Conservation (phyloP, 2,888 invertebrate genomes). For the Thumatha senex region DNA sequence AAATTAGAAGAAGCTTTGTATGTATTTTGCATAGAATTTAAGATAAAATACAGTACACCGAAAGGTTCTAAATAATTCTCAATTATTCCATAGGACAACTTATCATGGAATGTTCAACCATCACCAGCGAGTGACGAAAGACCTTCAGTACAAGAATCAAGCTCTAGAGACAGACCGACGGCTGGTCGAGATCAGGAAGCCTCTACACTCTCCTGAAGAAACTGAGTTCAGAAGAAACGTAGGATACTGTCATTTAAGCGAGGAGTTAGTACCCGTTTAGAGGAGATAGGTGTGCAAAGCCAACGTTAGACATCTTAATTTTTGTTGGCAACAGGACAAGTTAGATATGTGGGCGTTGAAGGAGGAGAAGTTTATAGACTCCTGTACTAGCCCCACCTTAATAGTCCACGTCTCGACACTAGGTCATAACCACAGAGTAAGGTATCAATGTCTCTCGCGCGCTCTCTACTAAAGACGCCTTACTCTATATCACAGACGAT, state of each 20-base stretch:
- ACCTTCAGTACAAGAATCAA: slow-evolving; percentile 89
- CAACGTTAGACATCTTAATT: no score
- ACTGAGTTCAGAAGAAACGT: slow-evolving; percentile 89
- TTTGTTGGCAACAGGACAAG: no score
- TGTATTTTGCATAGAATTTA: slow-evolving; percentile 38
- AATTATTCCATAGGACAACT: slow-evolving; percentile 74
- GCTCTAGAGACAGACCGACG: slow-evolving; percentile 90
- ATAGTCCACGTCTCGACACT: no score
- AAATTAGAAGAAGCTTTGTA: slow-evolving; percentile 89
- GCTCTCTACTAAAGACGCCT: no score
- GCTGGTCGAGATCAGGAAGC: slow-evolving; percentile 87
- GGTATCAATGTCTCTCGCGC: no score
- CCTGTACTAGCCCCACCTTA: no score
- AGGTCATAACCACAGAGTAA: no score
- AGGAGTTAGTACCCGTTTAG: slow-evolving; percentile 79
- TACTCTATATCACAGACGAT: no score
- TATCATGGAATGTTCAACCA: slow-evolving; percentile 83
- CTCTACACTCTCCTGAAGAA: slow-evolving; percentile 76
- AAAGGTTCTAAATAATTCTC: background rate
- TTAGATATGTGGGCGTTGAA: no score
- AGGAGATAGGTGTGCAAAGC: background rate
- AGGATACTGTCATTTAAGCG: slow-evolving; percentile 87
- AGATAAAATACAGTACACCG: background rate
- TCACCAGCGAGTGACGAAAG: slow-evolving; percentile 84
- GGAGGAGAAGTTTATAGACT: no score